A percentile compares a stretch with the other conserved stretches of the same genome.
Evolutionary conservation across 1,140 invertebrate species (phyloP).

Genomic region (Scaptomyza hsui): DNA sequence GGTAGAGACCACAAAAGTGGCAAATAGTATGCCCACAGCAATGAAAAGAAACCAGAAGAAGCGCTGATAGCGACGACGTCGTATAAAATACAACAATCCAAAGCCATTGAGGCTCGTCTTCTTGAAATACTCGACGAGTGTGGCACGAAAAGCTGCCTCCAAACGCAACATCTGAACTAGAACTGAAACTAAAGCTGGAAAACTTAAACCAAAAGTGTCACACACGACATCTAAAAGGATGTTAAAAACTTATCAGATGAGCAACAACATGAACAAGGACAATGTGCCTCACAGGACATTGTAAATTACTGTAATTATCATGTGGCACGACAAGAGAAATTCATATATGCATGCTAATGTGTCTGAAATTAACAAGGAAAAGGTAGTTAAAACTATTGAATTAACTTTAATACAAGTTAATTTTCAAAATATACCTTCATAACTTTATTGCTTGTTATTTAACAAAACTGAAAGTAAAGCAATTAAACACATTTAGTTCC

Average conservation of each 20-base stretch:
- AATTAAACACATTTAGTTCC: too few species aligned
- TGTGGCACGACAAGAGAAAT: constrained; percentile 12
- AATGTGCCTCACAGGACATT: neutral
- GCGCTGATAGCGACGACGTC: constrained; percentile 54
- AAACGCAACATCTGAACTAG: constrained; percentile 47
- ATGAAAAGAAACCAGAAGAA: constrained; percentile 67
- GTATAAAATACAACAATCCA: constrained; percentile 58
- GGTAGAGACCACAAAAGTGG: constrained; percentile 42
- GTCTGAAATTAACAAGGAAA: neutral
- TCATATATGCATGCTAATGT: neutral
- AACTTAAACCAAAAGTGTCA: neutral
- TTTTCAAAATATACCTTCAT: too few species aligned
- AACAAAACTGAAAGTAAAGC: neutral
- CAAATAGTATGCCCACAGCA: constrained; percentile 40
- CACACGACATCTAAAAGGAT: neutral
- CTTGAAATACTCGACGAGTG: constrained; percentile 65
- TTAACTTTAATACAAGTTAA: neutral
- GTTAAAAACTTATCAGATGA: constrained; percentile 17
- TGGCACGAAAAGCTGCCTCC: constrained; percentile 26
- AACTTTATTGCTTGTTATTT: too few species aligned
- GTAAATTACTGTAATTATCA: constrained; percentile 28
- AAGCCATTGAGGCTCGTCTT: constrained; percentile 72
- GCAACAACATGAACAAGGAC: neutral
- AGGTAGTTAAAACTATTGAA: neutral
- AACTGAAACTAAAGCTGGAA: constrained; percentile 10